Evolutionary conservation across 1,140 invertebrate genomes (phyloP).

Genomic region (Leptoteleia sp.): DNA sequence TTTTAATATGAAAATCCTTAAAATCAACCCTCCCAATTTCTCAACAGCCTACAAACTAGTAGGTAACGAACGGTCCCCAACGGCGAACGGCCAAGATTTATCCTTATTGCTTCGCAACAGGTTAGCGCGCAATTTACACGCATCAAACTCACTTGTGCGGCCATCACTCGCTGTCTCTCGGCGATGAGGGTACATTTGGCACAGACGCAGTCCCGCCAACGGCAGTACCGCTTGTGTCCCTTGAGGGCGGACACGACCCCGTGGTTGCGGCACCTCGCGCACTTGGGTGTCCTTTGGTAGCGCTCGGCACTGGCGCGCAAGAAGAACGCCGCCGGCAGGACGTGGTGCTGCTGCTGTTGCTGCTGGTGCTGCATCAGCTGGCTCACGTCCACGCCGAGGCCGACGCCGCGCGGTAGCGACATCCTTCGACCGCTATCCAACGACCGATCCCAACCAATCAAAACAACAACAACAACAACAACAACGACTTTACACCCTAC

Average conservation of each 20-base stretch:
- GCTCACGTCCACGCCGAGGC: slow-evolving; percentile 89
- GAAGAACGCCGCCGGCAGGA: slow-evolving; percentile 91
- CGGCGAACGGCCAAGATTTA: no score
- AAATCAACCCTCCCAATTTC: no score
- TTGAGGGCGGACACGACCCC: slow-evolving; percentile 98
- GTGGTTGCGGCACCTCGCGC: slow-evolving; percentile 98
- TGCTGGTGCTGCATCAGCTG: slow-evolving; percentile 86
- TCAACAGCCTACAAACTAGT: no score
- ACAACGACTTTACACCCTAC: no score
- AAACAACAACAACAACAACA: slow-evolving; percentile 6
- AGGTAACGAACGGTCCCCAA: no score
- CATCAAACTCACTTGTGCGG: slow-evolving; percentile 88
- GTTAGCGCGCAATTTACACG: slow-evolving; percentile 37
- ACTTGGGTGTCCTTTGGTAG: slow-evolving; percentile 99
- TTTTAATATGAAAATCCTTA: no score
- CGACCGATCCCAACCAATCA: slow-evolving; percentile 10
- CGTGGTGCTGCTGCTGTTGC: slow-evolving; percentile 87
- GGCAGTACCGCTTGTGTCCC: slow-evolving; percentile 98
- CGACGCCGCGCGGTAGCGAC: slow-evolving; percentile 84
- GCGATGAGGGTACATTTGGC: slow-evolving; percentile 99
- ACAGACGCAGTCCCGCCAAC: slow-evolving; percentile 97
- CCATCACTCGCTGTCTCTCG: slow-evolving; percentile 99
- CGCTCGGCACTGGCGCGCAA: slow-evolving; percentile 92
- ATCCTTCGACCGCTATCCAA: slow-evolving; percentile 75
- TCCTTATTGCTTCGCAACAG: slow-evolving; percentile 42